phyloP scores from a whole-genome alignment of 1,140 invertebrate species.

The Drosophila equinoxialis region DNA sequence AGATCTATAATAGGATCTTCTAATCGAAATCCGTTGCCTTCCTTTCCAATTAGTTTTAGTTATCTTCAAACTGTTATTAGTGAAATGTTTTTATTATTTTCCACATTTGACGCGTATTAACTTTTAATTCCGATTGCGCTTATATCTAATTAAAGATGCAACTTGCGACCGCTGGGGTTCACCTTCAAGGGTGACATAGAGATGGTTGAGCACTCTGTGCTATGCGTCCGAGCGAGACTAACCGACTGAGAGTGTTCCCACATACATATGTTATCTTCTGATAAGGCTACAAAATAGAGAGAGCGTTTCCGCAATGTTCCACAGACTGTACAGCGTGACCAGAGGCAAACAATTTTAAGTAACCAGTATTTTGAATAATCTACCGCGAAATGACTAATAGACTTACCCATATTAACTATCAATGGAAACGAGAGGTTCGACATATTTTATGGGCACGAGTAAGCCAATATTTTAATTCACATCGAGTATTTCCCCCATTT shows the following conservation, averaged over 20 bases:
- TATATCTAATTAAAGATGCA: not conserved
- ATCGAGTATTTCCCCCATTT: too few species aligned
- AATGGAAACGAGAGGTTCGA: too few species aligned
- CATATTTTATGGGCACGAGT: too few species aligned
- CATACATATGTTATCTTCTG: not conserved
- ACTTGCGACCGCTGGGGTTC: not conserved
- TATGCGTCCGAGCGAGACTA: not conserved
- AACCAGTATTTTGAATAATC: too few species aligned
- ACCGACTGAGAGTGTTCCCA: not conserved
- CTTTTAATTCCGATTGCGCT: not conserved
- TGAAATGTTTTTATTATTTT: not conserved
- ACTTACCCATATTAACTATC: too few species aligned
- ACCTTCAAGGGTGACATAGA: slow-evolving; percentile 9
- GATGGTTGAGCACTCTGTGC: not conserved
- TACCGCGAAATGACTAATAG: too few species aligned
- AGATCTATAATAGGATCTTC: too few species aligned
- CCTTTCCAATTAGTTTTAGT: too few species aligned
- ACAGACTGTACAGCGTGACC: not conserved
- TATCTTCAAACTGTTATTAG: too few species aligned
- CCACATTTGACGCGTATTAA: not conserved
- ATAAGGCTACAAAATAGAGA: not conserved
- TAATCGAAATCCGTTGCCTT: too few species aligned
- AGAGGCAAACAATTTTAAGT: not conserved
- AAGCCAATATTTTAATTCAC: too few species aligned
- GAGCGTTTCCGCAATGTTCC: not conserved